Percentiles rank a stretch among this genome's conserved stretches.
These are phyloP conservation scores for Ia io DNA, from an alignment of 2,113 vertebrate genomes.

Conservation along the genomic window DNA sequence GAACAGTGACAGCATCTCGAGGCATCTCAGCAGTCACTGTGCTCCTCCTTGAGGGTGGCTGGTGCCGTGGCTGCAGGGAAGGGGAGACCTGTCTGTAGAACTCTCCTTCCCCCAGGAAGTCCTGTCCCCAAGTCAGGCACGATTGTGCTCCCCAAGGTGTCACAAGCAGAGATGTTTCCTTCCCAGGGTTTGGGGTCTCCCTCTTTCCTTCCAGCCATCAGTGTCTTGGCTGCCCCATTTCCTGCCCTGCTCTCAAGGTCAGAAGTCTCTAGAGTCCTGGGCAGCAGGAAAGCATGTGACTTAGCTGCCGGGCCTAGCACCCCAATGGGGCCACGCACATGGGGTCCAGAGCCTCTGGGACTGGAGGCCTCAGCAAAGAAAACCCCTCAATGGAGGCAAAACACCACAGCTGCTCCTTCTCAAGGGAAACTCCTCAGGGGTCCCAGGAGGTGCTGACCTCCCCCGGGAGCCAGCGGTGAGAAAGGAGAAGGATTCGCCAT, in stretches of 20 bases:
- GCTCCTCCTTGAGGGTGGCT: background rate
- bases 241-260: background rate
- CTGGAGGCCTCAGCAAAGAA: background rate
- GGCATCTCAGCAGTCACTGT: background rate
- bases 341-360: background rate
- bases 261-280: background rate
- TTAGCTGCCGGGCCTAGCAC: background rate
- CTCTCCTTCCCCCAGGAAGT: accelerated
- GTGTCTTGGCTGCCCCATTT: accelerated
- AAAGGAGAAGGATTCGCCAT: background rate
- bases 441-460: accelerated
- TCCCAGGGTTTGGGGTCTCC: background rate
- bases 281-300: background rate
- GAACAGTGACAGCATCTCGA: background rate
- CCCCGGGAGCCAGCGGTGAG: background rate
- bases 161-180: background rate
- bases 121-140: background rate
- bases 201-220: background rate
- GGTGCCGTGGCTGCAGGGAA: background rate
- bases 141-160: background rate
- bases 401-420: background rate
- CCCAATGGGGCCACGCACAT: accelerated
- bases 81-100: accelerated
- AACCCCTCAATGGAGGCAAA: background rate
- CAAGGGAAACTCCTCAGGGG: background rate